Base-by-base conservation (phyloP, 2,113 vertebrate genomes). In the Protobothrops mucrosquamatus region DNA sequence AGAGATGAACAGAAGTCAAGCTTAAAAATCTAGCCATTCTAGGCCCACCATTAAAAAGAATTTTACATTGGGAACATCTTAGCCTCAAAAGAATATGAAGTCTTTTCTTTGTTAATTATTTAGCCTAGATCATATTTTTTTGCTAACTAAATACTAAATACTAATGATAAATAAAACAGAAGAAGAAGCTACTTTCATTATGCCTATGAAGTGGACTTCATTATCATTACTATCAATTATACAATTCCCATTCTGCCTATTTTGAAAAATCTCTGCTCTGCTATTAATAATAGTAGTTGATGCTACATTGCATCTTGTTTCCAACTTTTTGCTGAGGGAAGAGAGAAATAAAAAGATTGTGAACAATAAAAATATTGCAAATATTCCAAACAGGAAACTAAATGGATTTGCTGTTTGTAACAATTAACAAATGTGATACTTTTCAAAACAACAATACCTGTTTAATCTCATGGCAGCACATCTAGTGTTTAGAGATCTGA, bases 391-490 rank as follows among this genome's bases (percentile, higher is more conserved):
- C 3, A 39, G 39, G 61, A 86, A 64, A 5, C 15, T 87, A n/a
- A 92, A 92, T 89, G 52, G 89, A 89, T 86, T 43, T 48, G 56
- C 34, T 92, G 24, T 54, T 89, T 86, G 59, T 92, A 57, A 57
- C 22, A 57, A 56, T 22, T 22, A 56, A 90, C 48, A 90, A 86
- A 90, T 90, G 54, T 86, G 81, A 46, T 56, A 86, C 43, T 86
- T 89, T 85, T 87, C 61, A 11, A 90, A 39, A 14, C 87, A 39
- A 59, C 69, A 90, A 90, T 29, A 11, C 46, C 57, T 46, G 61
- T 90, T 59, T 93, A 90, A 87, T 93, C 74, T 87, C 81, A 43
- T 22, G 57, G 56, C n/a, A 87, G 26, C 48, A 61, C 23, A 87
- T 90, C 57, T 87, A 34, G 85, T 86, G n/a, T n/a, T 26, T 92